A percentile compares a stretch with the other conserved stretches of the same genome.
These are phyloP conservation scores for Parnassius smintheus DNA, from an alignment of 2,888 invertebrate species.

Conservation along the genomic window DNA sequence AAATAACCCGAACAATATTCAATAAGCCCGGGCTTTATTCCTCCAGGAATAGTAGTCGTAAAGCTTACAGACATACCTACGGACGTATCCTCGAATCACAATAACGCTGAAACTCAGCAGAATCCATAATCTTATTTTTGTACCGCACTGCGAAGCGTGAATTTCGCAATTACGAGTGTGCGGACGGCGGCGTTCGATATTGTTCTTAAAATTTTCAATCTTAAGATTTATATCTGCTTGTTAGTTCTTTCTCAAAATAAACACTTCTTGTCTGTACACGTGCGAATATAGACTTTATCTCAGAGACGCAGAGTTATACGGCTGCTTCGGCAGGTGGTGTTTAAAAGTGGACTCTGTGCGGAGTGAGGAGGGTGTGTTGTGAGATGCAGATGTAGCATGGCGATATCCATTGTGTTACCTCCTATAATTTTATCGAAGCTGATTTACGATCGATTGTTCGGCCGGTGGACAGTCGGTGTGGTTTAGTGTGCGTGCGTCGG, in stretches of 20 bases:
- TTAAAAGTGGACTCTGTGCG: constrained; percentile 71
- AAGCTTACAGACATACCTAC: constrained; percentile 77
- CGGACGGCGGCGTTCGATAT: constrained; percentile 47
- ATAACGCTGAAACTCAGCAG: constrained; percentile 78
- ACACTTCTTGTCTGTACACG: constrained; percentile 76
- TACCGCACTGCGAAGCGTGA: constrained; percentile 80
- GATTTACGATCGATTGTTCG: constrained; percentile 82
- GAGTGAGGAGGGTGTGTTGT: constrained; percentile 65
- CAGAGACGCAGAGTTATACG: constrained; percentile 63
- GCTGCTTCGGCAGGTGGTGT: constrained; percentile 54
- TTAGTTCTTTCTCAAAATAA: constrained; percentile 68
- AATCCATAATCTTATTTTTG: constrained; percentile 82
- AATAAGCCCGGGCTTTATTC: constrained; percentile 75
- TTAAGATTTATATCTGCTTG: constrained; percentile 57
- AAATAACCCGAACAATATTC: constrained; percentile 77
- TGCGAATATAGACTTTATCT: constrained; percentile 78
- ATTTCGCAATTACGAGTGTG: constrained; percentile 77
- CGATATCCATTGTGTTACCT: constrained; percentile 78
- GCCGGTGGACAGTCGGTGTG: constrained; percentile 70
- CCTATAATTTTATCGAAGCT: constrained; percentile 81
- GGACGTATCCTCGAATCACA: constrained; percentile 81
- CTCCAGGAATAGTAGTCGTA: constrained; percentile 79
- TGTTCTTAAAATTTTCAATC: constrained; percentile 45
- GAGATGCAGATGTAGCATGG: constrained; percentile 61
- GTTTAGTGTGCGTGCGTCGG: constrained; percentile 65